Base-by-base conservation (phyloP, 2,888 invertebrate species). In the Napeogenes inachia region DNA sequence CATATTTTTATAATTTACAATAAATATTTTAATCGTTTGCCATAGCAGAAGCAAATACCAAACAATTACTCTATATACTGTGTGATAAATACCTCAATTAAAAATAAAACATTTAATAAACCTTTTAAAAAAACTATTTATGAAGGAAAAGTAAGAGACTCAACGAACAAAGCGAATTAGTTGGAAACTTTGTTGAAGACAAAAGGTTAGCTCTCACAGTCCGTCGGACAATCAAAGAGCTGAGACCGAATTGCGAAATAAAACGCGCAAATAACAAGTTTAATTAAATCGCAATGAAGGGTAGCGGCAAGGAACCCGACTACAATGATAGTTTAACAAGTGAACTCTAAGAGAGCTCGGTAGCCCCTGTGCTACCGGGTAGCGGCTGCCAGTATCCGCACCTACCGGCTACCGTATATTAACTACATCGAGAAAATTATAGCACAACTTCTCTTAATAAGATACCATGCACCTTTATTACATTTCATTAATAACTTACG, bases 231-330 rank as follows among this genome's bases (percentile, higher is more conserved):
- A 84, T 87, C 87, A 86, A 89, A 86, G 85, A 80, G 78, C 77
- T 76, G 75, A 75, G 75, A 76, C 75, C 80, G 84, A 79, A 85
- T 86, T 82, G 83, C 80, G 80, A 88, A 87, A 89, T 88, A 88
- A 89, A 89, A 89, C 83, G 82, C 83, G 85, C 85, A 88, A 89
- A 86, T 88, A 89, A 85, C 87, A 87, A 84, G 84, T 89, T 90
- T 90, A 90, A 90, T 89, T 90, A 89, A 90, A 90, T 89, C 79
- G 86, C 81, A 81, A 86, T 85, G 84, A 85, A 75, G 80, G 73
- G 73, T 71, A 63, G 73, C 76, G 74, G 72, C 75, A 86, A 85
- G 85, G 84, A 87, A 86, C 79, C 78, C 80, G 78, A 81, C 82
- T 81, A 81, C 79, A 84, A 81, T 85, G 82, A 85, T 87, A 88